Conservation (phyloP, 2,113 vertebrate species). For the Melozone crissalis region DNA sequence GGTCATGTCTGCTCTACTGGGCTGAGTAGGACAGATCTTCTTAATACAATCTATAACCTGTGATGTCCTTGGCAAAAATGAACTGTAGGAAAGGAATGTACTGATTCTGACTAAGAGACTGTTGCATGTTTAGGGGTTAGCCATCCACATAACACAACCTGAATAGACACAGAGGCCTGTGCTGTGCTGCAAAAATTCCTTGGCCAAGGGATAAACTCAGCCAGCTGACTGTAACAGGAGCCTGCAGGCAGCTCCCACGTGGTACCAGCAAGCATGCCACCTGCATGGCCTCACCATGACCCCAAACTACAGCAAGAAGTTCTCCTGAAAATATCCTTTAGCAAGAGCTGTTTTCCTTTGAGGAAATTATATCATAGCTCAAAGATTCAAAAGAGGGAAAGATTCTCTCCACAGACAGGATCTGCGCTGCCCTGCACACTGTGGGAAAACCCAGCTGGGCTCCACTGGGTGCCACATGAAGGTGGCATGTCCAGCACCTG, state of each 20-base stretch:
- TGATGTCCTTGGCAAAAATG: neutral
- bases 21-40: neutral
- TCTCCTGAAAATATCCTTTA: neutral
- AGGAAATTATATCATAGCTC: neutral
- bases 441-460: neutral
- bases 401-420: neutral
- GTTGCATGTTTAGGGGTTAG: neutral
- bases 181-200: neutral
- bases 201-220: neutral
- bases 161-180: neutral
- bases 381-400: neutral
- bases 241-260: neutral
- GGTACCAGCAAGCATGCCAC: fast-evolving
- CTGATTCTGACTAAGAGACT: neutral
- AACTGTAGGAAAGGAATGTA: neutral
- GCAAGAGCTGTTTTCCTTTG: neutral
- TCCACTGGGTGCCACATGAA: neutral
- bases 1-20: neutral
- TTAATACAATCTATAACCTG: neutral
- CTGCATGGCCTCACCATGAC: neutral
- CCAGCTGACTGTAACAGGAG: neutral
- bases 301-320: neutral
- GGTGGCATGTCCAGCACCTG: neutral
- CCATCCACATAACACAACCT: fast-evolving
- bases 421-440: fast-evolving